phyloP scores from a whole-genome alignment of 2,113 vertebrate genomes.

The Thunnus maccoyii region DNA sequence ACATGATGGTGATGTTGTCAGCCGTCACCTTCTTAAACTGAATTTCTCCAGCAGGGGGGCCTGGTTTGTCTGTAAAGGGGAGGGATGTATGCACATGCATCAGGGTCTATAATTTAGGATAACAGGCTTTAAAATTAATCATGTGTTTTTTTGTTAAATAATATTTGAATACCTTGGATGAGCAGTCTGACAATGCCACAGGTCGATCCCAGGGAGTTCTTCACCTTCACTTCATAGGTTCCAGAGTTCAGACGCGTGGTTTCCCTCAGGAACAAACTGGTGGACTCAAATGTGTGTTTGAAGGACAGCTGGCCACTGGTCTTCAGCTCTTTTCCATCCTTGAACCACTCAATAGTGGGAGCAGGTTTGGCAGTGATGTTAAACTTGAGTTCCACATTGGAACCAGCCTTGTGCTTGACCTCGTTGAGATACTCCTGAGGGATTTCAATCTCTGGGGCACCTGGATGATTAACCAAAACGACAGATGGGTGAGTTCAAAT shows the following conservation, averaged over 20 bases:
- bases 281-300: conserved; percentile 90
- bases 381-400: conserved; percentile 91
- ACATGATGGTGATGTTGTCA: conserved; percentile 93
- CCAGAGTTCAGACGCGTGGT: conserved; percentile 92
- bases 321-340: conserved; percentile 92
- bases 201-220: conserved; percentile 95
- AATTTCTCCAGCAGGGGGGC: conserved; percentile 93
- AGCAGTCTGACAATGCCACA: conserved; percentile 91
- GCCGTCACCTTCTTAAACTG: conserved; percentile 96
- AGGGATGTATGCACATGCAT: neutral
- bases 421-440: conserved; percentile 93
- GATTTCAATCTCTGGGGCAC: conserved; percentile 94
- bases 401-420: conserved; percentile 92
- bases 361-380: conserved; percentile 95
- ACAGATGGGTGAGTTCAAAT: neutral
- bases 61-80: conserved; percentile 91
- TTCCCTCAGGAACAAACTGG: conserved; percentile 92
- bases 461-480: conserved; percentile 73
- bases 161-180: conserved; percentile 90
- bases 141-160: neutral
- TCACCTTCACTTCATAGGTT: conserved; percentile 94
- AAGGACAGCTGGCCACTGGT: conserved; percentile 87
- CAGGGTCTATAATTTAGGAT: neutral
- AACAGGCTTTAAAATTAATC: no score
- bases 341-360: conserved; percentile 96